These are phyloP conservation scores for Petrocephalus zakoni DNA, from an alignment of 2,113 vertebrate genomes.

Conservation along the genomic window DNA sequence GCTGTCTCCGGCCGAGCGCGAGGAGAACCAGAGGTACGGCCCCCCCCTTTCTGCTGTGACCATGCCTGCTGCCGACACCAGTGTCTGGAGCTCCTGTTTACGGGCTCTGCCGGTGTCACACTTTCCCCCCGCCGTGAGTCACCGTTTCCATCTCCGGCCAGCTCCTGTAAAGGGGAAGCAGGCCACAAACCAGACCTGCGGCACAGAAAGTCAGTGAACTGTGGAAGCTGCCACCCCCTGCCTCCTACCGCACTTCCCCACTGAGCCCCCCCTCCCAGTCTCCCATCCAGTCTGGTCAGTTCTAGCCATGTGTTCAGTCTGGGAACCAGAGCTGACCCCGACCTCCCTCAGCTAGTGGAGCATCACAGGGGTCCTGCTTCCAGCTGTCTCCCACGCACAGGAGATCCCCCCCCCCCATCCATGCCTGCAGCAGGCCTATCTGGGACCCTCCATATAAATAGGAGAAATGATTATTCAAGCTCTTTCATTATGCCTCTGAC, in stretches of 20 bases:
- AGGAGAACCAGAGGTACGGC: slow-evolving; percentile 89
- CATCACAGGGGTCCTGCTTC: slow-evolving; percentile 12
- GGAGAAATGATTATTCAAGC: not conserved
- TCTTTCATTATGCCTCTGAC: not conserved
- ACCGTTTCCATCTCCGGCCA: not conserved
- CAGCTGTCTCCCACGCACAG: slow-evolving; percentile 31
- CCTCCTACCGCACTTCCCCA: slow-evolving; percentile 6
- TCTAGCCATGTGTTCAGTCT: slow-evolving; percentile 32
- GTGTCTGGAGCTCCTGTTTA: not conserved
- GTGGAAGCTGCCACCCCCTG: not conserved
- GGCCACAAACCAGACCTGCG: not conserved
- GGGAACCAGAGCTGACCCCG: slow-evolving; percentile 35
- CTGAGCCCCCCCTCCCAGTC: slow-evolving; percentile 30
- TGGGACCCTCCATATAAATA: not conserved
- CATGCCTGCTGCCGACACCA: not conserved
- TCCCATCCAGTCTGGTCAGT: slow-evolving; percentile 20
- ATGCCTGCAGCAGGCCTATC: slow-evolving; percentile 9
- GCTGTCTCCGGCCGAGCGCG: slow-evolving; percentile 85
- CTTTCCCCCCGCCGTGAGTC: not conserved
- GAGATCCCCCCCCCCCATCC: slow-evolving; percentile 13
- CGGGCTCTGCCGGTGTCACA: not conserved
- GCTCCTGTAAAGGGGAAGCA: not conserved
- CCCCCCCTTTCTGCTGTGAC: not conserved
- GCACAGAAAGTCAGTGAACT: not conserved
- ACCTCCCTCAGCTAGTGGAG: slow-evolving; percentile 42